These are phyloP conservation scores for Eristalinus sepulchralis DNA, from an alignment of 2,888 invertebrate genomes.

Conservation along the genomic window DNA sequence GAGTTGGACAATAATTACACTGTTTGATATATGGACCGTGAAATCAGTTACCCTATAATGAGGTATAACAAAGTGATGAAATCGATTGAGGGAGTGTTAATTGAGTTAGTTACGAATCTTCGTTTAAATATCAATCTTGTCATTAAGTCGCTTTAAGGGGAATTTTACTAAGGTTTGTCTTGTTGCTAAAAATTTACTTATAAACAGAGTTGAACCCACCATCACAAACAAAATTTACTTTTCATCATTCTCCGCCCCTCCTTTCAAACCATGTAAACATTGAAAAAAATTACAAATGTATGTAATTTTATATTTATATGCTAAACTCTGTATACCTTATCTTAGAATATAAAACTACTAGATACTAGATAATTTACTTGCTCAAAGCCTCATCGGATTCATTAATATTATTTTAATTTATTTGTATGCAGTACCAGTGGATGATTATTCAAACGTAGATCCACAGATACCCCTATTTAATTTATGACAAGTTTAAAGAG, in stretches of 20 bases:
- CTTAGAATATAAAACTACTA: conserved; percentile 18
- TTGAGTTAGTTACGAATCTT: too few species aligned
- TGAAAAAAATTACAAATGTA: background rate
- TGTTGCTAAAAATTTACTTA: too few species aligned
- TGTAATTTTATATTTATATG: background rate
- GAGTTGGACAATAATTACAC: background rate
- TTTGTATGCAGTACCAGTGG: conserved; percentile 2
- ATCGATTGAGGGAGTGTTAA: too few species aligned
- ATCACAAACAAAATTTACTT: too few species aligned
- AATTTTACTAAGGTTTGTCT: too few species aligned
- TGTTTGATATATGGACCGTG: background rate
- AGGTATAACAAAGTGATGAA: background rate
- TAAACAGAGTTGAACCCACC: too few species aligned
- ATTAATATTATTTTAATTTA: conserved; percentile 1
- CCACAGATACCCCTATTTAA: conserved; percentile 2
- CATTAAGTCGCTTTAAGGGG: too few species aligned
- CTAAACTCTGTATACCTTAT: background rate
- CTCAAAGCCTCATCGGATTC: conserved; percentile 19
- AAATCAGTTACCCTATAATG: background rate
- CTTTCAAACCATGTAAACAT: background rate
- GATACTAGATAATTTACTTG: conserved; percentile 4
- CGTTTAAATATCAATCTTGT: too few species aligned
- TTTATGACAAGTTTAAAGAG: background rate
- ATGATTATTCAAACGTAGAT: conserved; percentile 21
- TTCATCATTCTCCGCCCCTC: background rate